Evolutionary conservation across 2,113 vertebrate species (phyloP).

Genomic region (Meriones unguiculatus): DNA sequence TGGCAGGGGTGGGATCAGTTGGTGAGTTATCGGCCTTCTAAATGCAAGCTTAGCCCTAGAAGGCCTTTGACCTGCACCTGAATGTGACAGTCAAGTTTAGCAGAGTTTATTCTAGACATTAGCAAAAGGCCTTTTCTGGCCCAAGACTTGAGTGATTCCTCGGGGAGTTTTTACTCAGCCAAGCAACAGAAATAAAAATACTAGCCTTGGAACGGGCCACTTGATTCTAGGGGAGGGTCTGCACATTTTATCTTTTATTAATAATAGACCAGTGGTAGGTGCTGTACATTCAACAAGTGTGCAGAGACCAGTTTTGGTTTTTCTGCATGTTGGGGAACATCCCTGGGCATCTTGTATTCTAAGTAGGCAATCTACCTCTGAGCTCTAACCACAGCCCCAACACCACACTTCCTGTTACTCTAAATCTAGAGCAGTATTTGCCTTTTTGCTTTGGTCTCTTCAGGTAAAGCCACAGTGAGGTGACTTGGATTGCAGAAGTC

Average conservation of each 20-base stretch:
- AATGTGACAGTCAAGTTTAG: neutral
- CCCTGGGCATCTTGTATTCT: neutral
- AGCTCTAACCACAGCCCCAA: neutral
- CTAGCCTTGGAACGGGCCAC: neutral
- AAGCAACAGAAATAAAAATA: neutral
- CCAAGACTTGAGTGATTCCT: neutral
- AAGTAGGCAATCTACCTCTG: neutral
- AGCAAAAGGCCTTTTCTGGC: neutral
- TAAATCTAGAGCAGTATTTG: neutral
- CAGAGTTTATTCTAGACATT: neutral
- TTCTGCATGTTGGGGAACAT: neutral
- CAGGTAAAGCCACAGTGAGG: neutral
- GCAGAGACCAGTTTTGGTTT: neutral
- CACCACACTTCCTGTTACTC: neutral
- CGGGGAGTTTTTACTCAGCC: neutral
- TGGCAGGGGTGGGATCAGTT: neutral
- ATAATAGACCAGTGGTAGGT: neutral
- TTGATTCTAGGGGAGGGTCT: neutral
- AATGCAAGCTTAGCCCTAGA: neutral
- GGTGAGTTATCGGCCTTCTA: neutral
- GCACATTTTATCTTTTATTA: neutral
- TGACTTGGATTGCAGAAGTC: neutral
- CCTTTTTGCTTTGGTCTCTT: conserved; percentile 18
- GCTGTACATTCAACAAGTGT: neutral
- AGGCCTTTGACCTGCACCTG: neutral